Conservation (phyloP, 1,140 invertebrate species). For the Nasonia longicornis region DNA sequence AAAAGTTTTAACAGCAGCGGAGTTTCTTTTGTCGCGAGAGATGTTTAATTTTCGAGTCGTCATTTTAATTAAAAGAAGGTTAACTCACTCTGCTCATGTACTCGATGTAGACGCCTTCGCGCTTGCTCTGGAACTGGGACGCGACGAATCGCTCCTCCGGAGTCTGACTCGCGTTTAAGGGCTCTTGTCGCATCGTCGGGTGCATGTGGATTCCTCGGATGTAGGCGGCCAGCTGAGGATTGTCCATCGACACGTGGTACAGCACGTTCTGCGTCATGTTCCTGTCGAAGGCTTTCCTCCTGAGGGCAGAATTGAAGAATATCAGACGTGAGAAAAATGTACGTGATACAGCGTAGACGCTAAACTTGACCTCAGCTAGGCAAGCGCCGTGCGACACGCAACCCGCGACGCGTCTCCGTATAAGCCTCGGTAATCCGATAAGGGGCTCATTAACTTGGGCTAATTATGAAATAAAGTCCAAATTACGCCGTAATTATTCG, state of each 20-base stretch:
- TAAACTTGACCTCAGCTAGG: too few relatives aligned
- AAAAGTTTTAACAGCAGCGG: too few relatives aligned
- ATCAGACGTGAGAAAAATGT: not conserved
- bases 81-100: conserved; percentile 68
- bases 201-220: conserved; percentile 76
- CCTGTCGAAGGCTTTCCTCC: conserved; percentile 65
- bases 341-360: too few relatives aligned
- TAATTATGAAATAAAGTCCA: too few relatives aligned
- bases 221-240: conserved; percentile 78
- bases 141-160: conserved; percentile 67
- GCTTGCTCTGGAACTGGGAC: conserved; percentile 66
- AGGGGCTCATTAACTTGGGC: too few relatives aligned
- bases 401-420: too few relatives aligned
- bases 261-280: conserved; percentile 83
- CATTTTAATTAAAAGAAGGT: not conserved
- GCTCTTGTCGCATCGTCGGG: conserved; percentile 63
- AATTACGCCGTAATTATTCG: too few relatives aligned
- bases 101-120: conserved; percentile 69
- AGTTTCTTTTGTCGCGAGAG: too few relatives aligned
- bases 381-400: too few relatives aligned
- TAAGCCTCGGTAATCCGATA: too few relatives aligned
- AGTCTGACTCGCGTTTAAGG: conserved; percentile 62
- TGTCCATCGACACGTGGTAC: conserved; percentile 77
- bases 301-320: conserved; percentile 48
- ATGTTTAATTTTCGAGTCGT: too few relatives aligned